These are phyloP conservation scores for Eulemur mongoz DNA, from an alignment of 2,797 vertebrate genomes.

Conservation along the genomic window DNA sequence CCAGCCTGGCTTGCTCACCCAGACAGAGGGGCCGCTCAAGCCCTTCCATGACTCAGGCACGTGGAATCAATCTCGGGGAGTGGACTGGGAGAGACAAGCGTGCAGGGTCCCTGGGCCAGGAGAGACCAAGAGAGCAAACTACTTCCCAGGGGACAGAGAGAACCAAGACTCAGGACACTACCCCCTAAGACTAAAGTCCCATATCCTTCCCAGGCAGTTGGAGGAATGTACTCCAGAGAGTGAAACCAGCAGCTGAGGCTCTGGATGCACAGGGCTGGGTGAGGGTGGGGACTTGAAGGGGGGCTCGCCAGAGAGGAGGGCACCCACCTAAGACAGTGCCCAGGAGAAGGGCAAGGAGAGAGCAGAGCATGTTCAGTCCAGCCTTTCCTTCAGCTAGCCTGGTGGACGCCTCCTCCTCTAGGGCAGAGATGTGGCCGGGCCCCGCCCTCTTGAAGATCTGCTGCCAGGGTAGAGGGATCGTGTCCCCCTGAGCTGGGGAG, in stretches of 20 bases:
- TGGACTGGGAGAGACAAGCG: not conserved
- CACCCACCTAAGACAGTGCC: slow-evolving; percentile 36
- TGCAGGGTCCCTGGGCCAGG: not conserved
- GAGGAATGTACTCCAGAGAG: not conserved
- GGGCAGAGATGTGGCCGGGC: not conserved
- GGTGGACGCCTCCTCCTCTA: not conserved
- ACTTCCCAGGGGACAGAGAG: not conserved
- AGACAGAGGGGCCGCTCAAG: not conserved
- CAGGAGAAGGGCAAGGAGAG: slow-evolving; percentile 55
- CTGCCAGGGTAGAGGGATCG: not conserved
- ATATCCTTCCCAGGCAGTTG: not conserved
- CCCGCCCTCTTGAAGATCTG: not conserved
- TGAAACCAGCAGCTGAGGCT: not conserved
- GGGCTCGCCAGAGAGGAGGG: not conserved
- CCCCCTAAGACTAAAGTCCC: not conserved
- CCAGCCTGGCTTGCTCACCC: not conserved
- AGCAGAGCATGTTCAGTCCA: slow-evolving; percentile 18
- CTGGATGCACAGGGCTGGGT: not conserved
- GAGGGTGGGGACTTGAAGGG: not conserved
- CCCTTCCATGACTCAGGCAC: not conserved
- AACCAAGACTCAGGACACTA: not conserved
- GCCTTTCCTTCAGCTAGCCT: not conserved
- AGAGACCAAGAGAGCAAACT: not conserved
- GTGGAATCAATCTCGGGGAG: not conserved
- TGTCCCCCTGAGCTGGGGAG: slow-evolving; percentile 29